phyloP scores from a whole-genome alignment of 2,113 vertebrate genomes.

The Bucco capensis region DNA sequence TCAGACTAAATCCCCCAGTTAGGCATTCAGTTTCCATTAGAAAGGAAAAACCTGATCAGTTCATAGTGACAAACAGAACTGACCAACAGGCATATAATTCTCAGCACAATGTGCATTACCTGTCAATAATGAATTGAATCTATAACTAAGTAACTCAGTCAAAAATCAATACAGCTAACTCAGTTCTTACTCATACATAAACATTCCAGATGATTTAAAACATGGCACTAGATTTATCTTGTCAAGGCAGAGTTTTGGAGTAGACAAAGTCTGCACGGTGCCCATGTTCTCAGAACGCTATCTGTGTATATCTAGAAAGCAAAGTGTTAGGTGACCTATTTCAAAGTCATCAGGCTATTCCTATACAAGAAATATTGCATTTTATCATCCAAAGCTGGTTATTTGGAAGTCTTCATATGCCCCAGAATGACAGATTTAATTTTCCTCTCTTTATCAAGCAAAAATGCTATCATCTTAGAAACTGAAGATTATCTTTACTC shows the following conservation, averaged over 20 bases:
- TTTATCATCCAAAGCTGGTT: neutral
- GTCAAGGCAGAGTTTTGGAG: neutral
- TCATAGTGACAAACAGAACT: neutral
- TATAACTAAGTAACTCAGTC: neutral
- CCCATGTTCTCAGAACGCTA: neutral
- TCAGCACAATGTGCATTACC: neutral
- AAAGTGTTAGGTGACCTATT: neutral
- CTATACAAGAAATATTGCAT: neutral
- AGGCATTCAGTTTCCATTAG: neutral
- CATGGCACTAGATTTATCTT: neutral
- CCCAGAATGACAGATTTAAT: neutral
- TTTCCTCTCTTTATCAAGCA: neutral
- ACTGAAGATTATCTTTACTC: neutral
- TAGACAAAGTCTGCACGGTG: fast-evolving
- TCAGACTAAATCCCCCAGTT: neutral
- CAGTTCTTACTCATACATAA: neutral
- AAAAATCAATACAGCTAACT: neutral
- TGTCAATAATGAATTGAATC: neutral
- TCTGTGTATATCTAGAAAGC: neutral
- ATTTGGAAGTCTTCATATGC: neutral
- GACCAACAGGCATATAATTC: neutral
- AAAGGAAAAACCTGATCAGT: neutral
- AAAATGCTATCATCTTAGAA: neutral
- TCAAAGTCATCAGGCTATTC: neutral
- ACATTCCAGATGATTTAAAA: neutral